Evolutionary conservation across 2,113 vertebrate species (phyloP), one percentile per base, ranked within the genome.

Genomic region (Gopherus evgoodei): DNA sequence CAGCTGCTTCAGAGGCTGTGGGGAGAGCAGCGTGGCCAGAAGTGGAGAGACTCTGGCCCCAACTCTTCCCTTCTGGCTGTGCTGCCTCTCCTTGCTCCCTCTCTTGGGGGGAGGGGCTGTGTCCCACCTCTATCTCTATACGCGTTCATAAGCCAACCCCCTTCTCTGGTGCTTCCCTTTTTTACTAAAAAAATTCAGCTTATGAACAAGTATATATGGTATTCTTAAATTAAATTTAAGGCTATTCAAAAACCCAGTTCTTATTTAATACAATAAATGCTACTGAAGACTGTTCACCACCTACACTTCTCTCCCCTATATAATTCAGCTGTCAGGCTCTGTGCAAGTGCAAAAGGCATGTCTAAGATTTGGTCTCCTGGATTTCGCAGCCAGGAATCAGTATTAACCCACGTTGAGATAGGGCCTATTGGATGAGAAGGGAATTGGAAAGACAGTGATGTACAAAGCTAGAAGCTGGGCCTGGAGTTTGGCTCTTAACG

Each of bases 321-420:
- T 72, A 38, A 78, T 1, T 14, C 53, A 27, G 42, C 35, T 72
- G 44, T 42, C 83, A 81, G 83, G 22, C 22, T 27, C 27, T 19
- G 42, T 12, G 17, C 27, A 21, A 47, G 25, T 35, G 35, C 4
- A 53, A 59, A 12, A 50, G 14, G 92, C 5, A 75, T 47, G 13
- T 44, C 76, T 42, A 57, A 65, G 86, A 83, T 50, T 87, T 3
- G 87, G 42, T 7, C 79, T 94, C 35, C 29, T 13, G 10, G 13
- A 81, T n/a, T 93, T 84, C 38, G 87, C 49, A 62, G 53, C 62
- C 27, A 86, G 78, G 87, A 91, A 50, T 72, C 65, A 38, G 35
- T 38, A 72, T 38, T 38, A 72, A 38, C 65, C 19, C n/a, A 38
- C 1, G 5, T 11, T 72, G n/a, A 22, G n/a, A 72, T 22, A 38